Evolutionary conservation across 2,113 vertebrate species (phyloP).

Genomic region (Cricetomys ansorgei): DNA sequence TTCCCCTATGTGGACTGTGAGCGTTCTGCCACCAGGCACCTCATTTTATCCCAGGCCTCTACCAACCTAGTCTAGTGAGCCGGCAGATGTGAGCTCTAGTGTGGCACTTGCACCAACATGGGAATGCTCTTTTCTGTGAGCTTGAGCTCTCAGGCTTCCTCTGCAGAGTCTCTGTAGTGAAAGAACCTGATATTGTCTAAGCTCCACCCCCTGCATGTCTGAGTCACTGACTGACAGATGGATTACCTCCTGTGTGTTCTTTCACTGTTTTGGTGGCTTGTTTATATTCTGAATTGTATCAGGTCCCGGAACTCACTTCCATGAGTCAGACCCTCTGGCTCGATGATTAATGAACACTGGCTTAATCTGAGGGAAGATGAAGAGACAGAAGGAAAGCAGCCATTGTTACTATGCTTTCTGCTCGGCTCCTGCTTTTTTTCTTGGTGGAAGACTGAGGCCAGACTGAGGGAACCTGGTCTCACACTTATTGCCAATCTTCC

Average conservation of each 20-base stretch:
- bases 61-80: not conserved
- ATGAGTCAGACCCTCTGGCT: not conserved
- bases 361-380: not conserved
- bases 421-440: not conserved
- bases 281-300: not conserved
- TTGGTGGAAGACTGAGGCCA: not conserved
- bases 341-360: not conserved
- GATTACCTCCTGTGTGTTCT: fast-evolving
- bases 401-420: fast-evolving
- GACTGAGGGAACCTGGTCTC: not conserved
- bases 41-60: not conserved
- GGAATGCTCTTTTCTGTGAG: not conserved
- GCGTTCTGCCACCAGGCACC: not conserved
- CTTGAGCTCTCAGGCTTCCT: not conserved
- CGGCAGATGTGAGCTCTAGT: no score
- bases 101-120: fast-evolving
- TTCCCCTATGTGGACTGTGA: no score
- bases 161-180: not conserved
- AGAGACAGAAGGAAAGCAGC: not conserved
- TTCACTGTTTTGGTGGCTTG: fast-evolving
- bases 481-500: fast-evolving
- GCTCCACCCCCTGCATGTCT: fast-evolving
- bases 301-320: not conserved
- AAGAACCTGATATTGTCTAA: no score
- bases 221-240: no score